Base-by-base conservation (phyloP, 2,113 vertebrate species). In the Callionymus lyra region DNA sequence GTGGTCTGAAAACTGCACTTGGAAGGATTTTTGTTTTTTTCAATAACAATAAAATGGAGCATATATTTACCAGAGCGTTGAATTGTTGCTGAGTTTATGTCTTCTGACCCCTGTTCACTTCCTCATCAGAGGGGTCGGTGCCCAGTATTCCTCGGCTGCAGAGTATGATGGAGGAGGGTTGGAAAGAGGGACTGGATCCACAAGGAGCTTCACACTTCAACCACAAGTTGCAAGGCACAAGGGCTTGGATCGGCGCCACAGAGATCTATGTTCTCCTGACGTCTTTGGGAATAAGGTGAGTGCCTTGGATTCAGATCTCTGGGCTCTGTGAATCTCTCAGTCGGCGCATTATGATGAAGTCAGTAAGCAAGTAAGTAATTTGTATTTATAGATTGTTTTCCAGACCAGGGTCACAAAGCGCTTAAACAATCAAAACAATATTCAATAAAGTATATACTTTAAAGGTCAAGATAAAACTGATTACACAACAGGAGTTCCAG, bases 211-310 rank as follows among this genome's bases (percentile, higher is more conserved):
- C 87, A 55, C 90, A 97, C 53, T 93, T 97, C 60, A 89, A 80
- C 62, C 66, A 77, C 47, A 82, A 51, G 40, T 77, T 98, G 50
- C 84, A 83, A 38, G 90, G 89, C 53, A 92, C 91, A 34, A 85
- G 81, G 37, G 90, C 92, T 19, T 98, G 94, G 94, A 96, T 98
- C 41, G 94, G 94, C 72, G 89, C 92, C 27, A 97, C 91, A 50
- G 93, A 98, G 84, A 88, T 98, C 55, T 97, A 90, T 63, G 77
- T 82, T n/a, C 77, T 97, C 3, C 77, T 97, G 58, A 93, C 88
- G 34, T 91, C 79, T 37, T 77, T 93, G 35, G 74, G 84, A 45
- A 65, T 97, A 68, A 93, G 88, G 93, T 94, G 76, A 74, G 79
- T 27, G 21, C 21, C 4, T 8, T 27, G 21, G 8, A 27, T 5